Percentiles rank a stretch among this genome's conserved stretches.
Evolutionary conservation across 2,888 invertebrate genomes (phyloP).

Genomic region (Tetheella fluctuosa): DNA sequence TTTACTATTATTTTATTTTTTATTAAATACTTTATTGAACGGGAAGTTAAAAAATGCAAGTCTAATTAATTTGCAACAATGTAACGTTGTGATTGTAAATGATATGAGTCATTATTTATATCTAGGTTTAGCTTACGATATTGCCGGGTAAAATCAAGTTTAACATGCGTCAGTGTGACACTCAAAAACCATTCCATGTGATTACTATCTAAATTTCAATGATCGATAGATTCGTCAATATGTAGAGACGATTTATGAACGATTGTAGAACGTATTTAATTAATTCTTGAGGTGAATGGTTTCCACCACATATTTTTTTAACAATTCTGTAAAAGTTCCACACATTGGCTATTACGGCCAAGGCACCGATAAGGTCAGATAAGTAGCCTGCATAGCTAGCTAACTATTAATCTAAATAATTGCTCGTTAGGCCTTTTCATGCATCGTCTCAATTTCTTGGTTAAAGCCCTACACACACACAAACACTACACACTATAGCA

Average conservation of each 20-base stretch:
- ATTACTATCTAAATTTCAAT: constrained; percentile 25
- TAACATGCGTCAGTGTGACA: too few species aligned
- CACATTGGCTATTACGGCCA: constrained; percentile 61
- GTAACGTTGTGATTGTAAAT: neutral
- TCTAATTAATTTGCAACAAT: neutral
- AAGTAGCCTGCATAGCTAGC: constrained; percentile 32
- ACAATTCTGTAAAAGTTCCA: constrained; percentile 54
- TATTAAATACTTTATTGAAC: constrained; percentile 13
- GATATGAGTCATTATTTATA: neutral
- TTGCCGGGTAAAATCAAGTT: neutral
- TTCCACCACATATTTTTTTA: too few species aligned
- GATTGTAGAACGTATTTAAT: too few species aligned
- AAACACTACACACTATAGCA: too few species aligned
- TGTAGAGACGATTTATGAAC: too few species aligned
- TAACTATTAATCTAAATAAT: constrained; percentile 28
- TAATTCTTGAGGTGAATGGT: too few species aligned
- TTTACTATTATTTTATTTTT: neutral
- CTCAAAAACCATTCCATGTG: too few species aligned
- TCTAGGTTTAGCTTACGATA: neutral
- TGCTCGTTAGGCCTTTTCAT: constrained; percentile 41
- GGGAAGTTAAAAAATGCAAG: constrained; percentile 13
- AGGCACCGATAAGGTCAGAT: constrained; percentile 56
- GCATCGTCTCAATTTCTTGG: constrained; percentile 15
- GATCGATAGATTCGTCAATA: too few species aligned
- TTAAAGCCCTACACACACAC: neutral